Percentiles rank a stretch among this genome's conserved stretches.
These are phyloP conservation scores for Saccostrea glomerata DNA, from an alignment of 1,140 invertebrate genomes.

Conservation along the genomic window DNA sequence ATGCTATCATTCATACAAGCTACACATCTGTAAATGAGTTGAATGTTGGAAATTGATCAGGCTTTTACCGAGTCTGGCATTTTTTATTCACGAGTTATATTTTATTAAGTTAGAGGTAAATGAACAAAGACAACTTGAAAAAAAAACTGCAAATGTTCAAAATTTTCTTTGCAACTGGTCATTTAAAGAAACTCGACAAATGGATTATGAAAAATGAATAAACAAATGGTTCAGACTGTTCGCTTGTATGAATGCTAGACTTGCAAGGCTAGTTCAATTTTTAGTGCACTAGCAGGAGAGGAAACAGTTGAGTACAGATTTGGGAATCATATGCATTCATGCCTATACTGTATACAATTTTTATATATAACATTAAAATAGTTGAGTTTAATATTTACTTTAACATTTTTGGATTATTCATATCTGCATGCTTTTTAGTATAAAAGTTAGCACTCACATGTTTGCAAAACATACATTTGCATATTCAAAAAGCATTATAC, in stretches of 20 bases:
- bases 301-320: background rate
- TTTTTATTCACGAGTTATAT: background rate
- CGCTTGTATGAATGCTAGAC: background rate
- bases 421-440: background rate
- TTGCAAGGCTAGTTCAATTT: background rate
- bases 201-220: background rate
- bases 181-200: background rate
- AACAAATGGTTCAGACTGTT: slow-evolving; percentile 4
- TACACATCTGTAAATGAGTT: background rate
- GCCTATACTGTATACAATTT: too few species aligned
- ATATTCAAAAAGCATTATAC: too few species aligned
- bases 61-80: background rate
- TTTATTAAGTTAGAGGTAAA: background rate
- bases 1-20: background rate
- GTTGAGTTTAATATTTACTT: background rate
- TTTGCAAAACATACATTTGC: too few species aligned
- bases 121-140: background rate
- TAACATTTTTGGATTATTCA: background rate
- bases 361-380: background rate
- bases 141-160: background rate
- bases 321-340: background rate
- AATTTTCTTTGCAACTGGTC: too few species aligned
- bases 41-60: background rate
- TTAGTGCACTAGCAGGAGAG: background rate
- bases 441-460: background rate